Conservation (phyloP, 2,797 vertebrate genomes). For the Gymnopithys bicolor region DNA sequence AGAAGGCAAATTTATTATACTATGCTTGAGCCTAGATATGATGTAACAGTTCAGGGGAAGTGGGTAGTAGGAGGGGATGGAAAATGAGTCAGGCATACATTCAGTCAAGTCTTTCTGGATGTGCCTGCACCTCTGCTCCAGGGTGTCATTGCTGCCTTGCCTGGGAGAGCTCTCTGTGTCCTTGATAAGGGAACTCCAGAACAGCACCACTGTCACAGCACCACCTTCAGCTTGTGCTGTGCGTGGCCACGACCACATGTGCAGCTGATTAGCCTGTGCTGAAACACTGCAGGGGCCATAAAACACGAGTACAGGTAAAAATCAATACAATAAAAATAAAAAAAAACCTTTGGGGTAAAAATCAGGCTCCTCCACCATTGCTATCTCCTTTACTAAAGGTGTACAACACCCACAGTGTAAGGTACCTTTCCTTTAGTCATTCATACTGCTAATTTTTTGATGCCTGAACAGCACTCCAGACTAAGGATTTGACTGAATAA, state of each 20-base stretch:
- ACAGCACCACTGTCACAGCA: fast-evolving
- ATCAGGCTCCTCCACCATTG: not conserved
- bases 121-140: not conserved
- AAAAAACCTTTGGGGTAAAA: not conserved
- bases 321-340: not conserved
- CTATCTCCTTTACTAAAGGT: not conserved
- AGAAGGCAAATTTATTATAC: not conserved
- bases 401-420: not conserved
- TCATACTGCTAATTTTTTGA: not conserved
- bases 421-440: not conserved
- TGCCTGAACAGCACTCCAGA: not conserved
- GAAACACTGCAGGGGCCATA: not conserved
- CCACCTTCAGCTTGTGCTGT: not conserved
- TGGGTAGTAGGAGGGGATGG: not conserved
- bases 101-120: not conserved
- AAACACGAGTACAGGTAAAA: not conserved
- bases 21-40: not conserved
- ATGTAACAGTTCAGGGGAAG: not conserved
- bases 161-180: not conserved
- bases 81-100: not conserved
- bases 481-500: not conserved
- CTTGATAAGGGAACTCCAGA: not conserved
- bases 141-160: not conserved
- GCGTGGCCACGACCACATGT: not conserved
- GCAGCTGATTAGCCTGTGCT: not conserved